Evolutionary conservation across 2,888 invertebrate species (phyloP).

Genomic region (Clusia tigrina): DNA sequence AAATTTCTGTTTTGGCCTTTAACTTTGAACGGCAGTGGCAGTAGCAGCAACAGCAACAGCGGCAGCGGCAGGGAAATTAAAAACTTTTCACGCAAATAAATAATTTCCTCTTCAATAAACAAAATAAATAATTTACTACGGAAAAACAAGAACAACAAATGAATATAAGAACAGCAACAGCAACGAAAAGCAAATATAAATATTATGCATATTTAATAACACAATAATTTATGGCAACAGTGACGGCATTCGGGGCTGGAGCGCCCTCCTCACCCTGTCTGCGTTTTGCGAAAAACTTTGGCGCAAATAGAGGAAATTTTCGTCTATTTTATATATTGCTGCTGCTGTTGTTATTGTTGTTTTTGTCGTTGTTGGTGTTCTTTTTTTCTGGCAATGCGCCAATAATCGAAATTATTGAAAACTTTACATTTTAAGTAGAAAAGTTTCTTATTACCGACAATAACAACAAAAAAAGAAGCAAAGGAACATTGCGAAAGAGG

Average conservation of each 20-base stretch:
- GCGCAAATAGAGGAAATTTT: constrained; percentile 9
- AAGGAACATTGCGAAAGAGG: constrained; percentile 8
- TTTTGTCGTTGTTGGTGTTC: constrained; percentile 1
- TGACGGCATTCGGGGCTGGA: constrained; percentile 55
- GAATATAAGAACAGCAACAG: constrained; percentile 9
- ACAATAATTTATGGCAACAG: constrained; percentile 61
- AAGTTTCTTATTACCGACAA: constrained; percentile 38
- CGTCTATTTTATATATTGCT: constrained; percentile 1
- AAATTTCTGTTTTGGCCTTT: too few relatives aligned
- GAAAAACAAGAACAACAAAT: not conserved
- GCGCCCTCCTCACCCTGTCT: not conserved
- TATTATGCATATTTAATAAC: constrained; percentile 57
- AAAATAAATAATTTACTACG: constrained; percentile 48
- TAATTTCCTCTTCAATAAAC: constrained; percentile 59
- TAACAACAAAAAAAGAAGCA: constrained; percentile 9
- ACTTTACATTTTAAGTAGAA: constrained; percentile 58
- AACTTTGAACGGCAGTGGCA: too few relatives aligned
- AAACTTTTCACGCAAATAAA: constrained; percentile 46
- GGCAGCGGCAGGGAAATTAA: constrained; percentile 30
- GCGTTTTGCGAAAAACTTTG: constrained; percentile 31
- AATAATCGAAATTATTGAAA: constrained; percentile 62
- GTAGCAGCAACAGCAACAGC: not conserved
- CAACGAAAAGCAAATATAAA: constrained; percentile 46
- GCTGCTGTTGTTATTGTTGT: not conserved
- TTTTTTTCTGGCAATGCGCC: constrained; percentile 53